Conservation (phyloP, 2,797 vertebrate species). For the Chrosomus eos region DNA sequence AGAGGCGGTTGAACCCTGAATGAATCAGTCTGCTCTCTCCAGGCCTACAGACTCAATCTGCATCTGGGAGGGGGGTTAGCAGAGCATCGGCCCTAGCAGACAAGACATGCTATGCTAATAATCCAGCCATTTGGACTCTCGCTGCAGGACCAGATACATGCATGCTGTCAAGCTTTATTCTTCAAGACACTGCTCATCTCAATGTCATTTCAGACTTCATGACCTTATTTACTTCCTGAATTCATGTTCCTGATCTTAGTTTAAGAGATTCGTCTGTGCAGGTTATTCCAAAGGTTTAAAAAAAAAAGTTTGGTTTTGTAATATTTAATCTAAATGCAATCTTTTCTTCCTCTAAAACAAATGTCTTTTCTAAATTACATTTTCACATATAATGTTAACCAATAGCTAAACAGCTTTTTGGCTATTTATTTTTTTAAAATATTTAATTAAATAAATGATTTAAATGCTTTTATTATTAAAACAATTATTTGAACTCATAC, state of each 20-base stretch:
- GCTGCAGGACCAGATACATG: conserved; percentile 31
- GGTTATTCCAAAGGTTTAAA: background rate
- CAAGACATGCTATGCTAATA: conserved; percentile 60
- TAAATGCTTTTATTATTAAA: background rate
- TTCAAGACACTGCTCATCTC: conserved; percentile 13
- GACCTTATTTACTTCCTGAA: conserved; percentile 1
- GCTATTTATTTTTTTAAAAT: background rate
- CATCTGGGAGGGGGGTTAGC: conserved; percentile 59
- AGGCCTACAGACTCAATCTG: conserved; percentile 72
- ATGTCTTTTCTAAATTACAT: background rate
- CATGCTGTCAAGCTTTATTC: conserved; percentile 31
- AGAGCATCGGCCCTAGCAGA: conserved; percentile 56
- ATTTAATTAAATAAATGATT: background rate
- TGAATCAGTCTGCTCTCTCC: conserved; percentile 72
- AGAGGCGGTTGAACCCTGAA: conserved; percentile 67
- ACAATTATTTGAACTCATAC: background rate
- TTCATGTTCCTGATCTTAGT: background rate
- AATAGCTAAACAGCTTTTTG: background rate
- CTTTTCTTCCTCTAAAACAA: background rate
- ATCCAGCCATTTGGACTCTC: conserved; percentile 63
- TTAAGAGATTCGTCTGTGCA: background rate
- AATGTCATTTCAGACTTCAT: conserved; percentile 9
- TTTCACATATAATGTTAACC: background rate
- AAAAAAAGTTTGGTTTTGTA: no score
- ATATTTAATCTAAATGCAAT: background rate